Evolutionary conservation across 2,888 invertebrate genomes (phyloP), one percentile per base, ranked within the genome.

Genomic region (Troglohyphantes excavatus): DNA sequence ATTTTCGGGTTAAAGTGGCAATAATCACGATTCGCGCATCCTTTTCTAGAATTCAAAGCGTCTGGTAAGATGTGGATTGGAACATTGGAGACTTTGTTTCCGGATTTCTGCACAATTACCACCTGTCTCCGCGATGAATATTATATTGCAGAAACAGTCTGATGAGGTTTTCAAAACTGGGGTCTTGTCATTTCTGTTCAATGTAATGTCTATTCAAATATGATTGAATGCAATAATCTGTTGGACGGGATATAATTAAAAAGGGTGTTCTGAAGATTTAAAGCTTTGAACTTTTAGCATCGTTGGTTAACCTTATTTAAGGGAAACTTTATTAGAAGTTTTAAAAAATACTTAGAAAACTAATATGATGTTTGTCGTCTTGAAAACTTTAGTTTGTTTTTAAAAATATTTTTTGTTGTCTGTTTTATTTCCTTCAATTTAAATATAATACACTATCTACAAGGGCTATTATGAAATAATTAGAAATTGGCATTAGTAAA

Each of bases 21-120:
- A 83, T 83, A 83, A 83, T 83, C 83, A 83, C 72, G 67, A 78
- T 65, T 39, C 78, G 39, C 11, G 23, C 78, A 26, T 63, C 63
- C 39, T 33, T 21, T 63, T 63, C 21, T 17, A 21, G 46, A 5
- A 72, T 21, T 72, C 23, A 17, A 26, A 21, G 9, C 53, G 53
- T n/a, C 53, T 53, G 5, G 53, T n/a, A 53, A 53, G n/a, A n/a
- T n/a, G 53, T n/a, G n/a, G 17, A 63, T 7, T 63, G 63, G 63
- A 46, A 46, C 21, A 23, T 72, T 17, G 13, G 46, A 53, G n/a
- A 53, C 53, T 33, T n/a, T 68, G n/a, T 68, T 68, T 68, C 68
- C 68, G 68, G 68, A 6, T 68, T 33, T 68, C 68, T n/a, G 11
- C 21, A n/a, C 68, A 68, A 33, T 68, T 29, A 68, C 33, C 33